A percentile compares a stretch with the other conserved stretches of the same genome.
Conservation (phyloP, 1,140 invertebrate genomes). For the Triops longicaudatus region DNA sequence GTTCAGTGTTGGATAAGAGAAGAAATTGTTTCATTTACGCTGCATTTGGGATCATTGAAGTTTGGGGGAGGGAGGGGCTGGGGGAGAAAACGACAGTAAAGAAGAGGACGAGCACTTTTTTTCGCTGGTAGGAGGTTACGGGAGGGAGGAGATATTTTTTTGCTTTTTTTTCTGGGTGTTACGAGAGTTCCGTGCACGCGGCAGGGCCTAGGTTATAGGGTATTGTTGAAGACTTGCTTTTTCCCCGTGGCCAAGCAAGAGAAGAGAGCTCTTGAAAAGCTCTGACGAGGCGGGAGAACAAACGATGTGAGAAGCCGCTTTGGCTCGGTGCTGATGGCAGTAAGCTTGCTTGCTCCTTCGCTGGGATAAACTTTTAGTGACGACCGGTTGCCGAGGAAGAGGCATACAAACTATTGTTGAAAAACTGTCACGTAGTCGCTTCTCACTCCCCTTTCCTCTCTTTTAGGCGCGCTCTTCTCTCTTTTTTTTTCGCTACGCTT, state of each 20-base stretch:
- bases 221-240: constrained; percentile 12
- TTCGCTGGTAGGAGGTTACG: too few species aligned
- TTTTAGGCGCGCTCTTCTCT: not conserved
- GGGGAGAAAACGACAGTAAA: too few species aligned
- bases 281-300: not conserved
- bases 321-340: not conserved
- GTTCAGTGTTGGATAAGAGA: not conserved
- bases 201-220: not conserved
- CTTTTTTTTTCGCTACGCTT: not conserved
- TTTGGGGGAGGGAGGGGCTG: too few species aligned
- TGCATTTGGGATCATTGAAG: not conserved
- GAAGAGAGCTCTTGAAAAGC: constrained; percentile 11
- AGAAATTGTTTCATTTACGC: constrained; percentile 3
- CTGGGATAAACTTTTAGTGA: constrained; percentile 7
- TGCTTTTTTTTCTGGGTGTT: not conserved
- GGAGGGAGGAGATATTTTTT: not conserved
- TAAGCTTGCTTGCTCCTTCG: not conserved
- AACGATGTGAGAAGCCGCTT: not conserved
- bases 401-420: constrained; percentile 8
- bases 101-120: too few species aligned
- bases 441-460: not conserved
- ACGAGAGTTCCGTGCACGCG: not conserved
- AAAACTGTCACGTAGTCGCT: not conserved
- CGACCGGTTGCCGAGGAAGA: not conserved
- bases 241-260: constrained; percentile 13